These are phyloP conservation scores for Chlamydotis undulata DNA, from an alignment of 2,113 vertebrate species.

Conservation along the genomic window DNA sequence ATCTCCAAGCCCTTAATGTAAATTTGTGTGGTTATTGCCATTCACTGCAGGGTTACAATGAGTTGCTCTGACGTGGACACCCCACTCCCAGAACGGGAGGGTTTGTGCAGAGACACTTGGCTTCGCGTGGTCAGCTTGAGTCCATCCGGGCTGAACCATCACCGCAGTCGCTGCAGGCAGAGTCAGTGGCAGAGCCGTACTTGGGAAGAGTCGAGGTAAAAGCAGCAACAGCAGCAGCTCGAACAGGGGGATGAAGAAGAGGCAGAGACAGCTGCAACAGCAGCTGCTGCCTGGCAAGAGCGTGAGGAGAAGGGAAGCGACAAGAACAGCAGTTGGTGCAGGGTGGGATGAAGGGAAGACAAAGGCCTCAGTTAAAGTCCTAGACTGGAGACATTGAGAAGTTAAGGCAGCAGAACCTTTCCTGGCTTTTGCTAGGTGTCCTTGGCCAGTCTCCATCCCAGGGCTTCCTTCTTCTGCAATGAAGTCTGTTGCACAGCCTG, in stretches of 20 bases:
- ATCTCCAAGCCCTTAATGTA: background rate
- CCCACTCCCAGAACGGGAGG: background rate
- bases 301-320: fast-evolving
- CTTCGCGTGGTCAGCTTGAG: background rate
- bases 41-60: background rate
- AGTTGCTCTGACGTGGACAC: background rate
- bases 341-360: background rate
- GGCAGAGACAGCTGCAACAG: background rate
- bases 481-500: background rate
- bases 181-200: fast-evolving
- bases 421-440: background rate
- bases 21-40: background rate
- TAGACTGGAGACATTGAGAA: background rate
- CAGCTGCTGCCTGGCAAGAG: background rate
- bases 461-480: background rate
- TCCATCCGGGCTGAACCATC: background rate
- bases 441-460: background rate
- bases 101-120: background rate
- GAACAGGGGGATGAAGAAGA: background rate
- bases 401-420: background rate
- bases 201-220: background rate
- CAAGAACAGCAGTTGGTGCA: background rate
- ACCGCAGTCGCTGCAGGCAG: background rate
- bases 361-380: background rate
- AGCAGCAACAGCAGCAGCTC: background rate